These are phyloP conservation scores for Drosophila borborema DNA, from an alignment of 2,888 invertebrate species.

Conservation along the genomic window DNA sequence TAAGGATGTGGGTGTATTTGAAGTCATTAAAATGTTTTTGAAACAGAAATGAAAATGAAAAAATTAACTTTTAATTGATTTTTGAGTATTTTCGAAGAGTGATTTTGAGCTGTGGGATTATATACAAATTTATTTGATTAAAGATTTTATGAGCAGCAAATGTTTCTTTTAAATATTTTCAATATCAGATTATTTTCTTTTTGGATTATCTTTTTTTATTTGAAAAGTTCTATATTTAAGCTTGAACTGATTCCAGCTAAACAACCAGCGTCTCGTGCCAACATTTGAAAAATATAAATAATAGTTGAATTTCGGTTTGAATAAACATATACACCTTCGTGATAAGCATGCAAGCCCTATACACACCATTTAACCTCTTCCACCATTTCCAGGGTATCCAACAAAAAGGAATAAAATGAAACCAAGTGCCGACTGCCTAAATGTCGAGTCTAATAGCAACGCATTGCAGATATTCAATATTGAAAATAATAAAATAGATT, in stretches of 20 bases:
- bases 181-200: no score
- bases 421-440: slow-evolving; percentile 43
- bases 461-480: slow-evolving; percentile 49
- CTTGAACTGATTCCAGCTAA: no score
- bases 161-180: no score
- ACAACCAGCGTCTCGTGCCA: no score
- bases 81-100: background rate
- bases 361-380: background rate
- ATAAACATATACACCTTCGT: background rate
- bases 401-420: slow-evolving; percentile 15
- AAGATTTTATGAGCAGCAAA: no score
- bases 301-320: no score
- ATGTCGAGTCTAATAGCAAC: slow-evolving; percentile 56
- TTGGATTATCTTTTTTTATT: no score
- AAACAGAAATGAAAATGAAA: background rate
- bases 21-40: no score
- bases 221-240: no score
- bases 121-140: background rate
- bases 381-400: slow-evolving; percentile 16
- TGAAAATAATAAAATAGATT: slow-evolving; percentile 8
- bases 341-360: no score
- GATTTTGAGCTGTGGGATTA: background rate
- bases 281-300: no score
- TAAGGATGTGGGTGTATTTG: background rate
- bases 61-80: background rate